Conservation (phyloP, 2,888 invertebrate genomes). For the Synanthedon vespiformis region DNA sequence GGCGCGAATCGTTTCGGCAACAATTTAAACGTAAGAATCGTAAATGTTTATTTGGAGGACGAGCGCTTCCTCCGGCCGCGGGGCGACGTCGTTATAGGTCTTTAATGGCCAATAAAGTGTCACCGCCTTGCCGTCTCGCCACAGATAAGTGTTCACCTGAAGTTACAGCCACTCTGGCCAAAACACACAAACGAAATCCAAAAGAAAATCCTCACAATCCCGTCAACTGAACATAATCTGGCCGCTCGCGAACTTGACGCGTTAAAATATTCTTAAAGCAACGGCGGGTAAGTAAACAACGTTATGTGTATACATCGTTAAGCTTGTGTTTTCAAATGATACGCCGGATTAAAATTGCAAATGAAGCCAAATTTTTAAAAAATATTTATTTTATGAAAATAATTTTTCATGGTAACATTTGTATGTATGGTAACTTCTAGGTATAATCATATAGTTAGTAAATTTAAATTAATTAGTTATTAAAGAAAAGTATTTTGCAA, state of each 20-base stretch:
- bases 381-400: too few species aligned
- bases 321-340: too few species aligned
- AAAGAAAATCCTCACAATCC: neutral
- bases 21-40: slow-evolving; percentile 59
- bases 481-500: too few species aligned
- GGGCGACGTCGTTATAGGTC: slow-evolving; percentile 57
- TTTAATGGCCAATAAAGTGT: slow-evolving; percentile 65
- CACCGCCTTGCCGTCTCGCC: slow-evolving; percentile 39
- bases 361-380: too few species aligned
- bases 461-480: too few species aligned
- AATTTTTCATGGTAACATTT: too few species aligned
- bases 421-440: too few species aligned
- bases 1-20: slow-evolving; percentile 59
- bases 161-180: slow-evolving; percentile 6
- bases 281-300: neutral
- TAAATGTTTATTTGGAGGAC: slow-evolving; percentile 62
- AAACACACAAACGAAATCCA: neutral
- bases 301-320: neutral
- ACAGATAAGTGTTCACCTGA: slow-evolving; percentile 52
- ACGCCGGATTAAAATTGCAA: too few species aligned
- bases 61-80: slow-evolving; percentile 23
- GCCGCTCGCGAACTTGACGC: neutral
- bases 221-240: neutral
- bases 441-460: too few species aligned
- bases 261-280: neutral